Percentiles rank a stretch among this genome's conserved stretches.
Conservation (phyloP, 2,113 vertebrate genomes). For the Chionis minor region DNA sequence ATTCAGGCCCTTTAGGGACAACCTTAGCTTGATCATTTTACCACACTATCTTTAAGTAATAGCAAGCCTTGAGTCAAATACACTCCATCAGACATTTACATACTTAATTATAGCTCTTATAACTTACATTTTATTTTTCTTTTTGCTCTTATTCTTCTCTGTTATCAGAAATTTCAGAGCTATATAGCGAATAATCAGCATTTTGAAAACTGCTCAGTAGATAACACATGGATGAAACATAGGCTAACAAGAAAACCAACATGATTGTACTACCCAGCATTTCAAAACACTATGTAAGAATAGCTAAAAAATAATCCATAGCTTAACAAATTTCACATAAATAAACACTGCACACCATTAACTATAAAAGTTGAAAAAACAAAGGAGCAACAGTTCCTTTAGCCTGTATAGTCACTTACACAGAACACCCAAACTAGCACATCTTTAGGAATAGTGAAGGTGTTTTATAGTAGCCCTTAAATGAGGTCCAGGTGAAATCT, state of each 20-base stretch:
- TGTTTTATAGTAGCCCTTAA: neutral
- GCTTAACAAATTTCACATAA: neutral
- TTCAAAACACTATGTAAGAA: too few species aligned
- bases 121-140: accelerated
- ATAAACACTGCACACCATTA: accelerated
- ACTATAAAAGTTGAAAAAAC: accelerated
- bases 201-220: accelerated
- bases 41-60: accelerated
- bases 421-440: accelerated
- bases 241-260: too few species aligned
- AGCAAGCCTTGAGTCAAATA: accelerated
- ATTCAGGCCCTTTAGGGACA: accelerated
- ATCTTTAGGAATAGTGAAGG: accelerated
- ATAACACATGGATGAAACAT: accelerated
- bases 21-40: accelerated
- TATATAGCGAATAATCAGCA: accelerated
- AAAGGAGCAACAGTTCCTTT: accelerated
- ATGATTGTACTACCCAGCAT: too few species aligned
- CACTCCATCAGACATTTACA: accelerated
- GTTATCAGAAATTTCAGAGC: accelerated
- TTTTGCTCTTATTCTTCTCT: accelerated
- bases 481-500: neutral
- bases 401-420: accelerated
- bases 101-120: accelerated
- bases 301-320: too few species aligned